Base-by-base conservation (phyloP, 2,888 invertebrate species). In the Nebria brevicollis region DNA sequence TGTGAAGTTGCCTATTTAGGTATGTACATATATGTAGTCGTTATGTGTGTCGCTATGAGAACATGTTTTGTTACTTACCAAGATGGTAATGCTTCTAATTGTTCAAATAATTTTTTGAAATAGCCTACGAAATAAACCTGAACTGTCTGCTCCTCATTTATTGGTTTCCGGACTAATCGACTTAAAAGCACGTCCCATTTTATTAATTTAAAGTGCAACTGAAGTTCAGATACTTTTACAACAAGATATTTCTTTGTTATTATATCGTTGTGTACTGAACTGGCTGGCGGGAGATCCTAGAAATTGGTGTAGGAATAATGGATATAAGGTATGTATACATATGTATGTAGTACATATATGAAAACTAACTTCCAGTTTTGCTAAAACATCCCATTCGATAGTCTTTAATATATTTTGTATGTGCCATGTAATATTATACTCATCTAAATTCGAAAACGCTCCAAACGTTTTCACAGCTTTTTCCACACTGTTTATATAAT, bases 141-240 rank as follows among this genome's bases (percentile, higher is more conserved):
- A 43, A 86, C 83, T 7, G 74, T 7, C 41, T 84, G 83, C 15
- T 84, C 78, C 1, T 82, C 78, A 7, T 72, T 25, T 4, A 85
- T 66, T 66, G 82, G 72, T 54, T 83, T 77, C 0, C 84, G 84
- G 1, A 84, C 84, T 75, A 86, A 42, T 11, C 78, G 83, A 77
- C 82, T 72, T 65, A 86, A 85, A n/a, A 86, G 77, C 41, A 73
- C 75, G 34, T 82, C 82, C 86, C 86, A 86, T 8, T 86, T 34
- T 1, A 86, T 68, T 15, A 83, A 75, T 0, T 84, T 82, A 79
- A 83, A 85, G 11, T 84, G 77, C 2, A 65, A n/a, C 81, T 85
- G 82, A 66, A 86, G 78, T 26, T 85, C 84, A 0, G 82, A 77
- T 7, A 86, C 78, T 81, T 79, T 83, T 41, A 77, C 20, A 80